Percentiles rank a stretch among this genome's conserved stretches.
phyloP scores from a whole-genome alignment of 2,113 vertebrate species.

The Phasianus colchicus region DNA sequence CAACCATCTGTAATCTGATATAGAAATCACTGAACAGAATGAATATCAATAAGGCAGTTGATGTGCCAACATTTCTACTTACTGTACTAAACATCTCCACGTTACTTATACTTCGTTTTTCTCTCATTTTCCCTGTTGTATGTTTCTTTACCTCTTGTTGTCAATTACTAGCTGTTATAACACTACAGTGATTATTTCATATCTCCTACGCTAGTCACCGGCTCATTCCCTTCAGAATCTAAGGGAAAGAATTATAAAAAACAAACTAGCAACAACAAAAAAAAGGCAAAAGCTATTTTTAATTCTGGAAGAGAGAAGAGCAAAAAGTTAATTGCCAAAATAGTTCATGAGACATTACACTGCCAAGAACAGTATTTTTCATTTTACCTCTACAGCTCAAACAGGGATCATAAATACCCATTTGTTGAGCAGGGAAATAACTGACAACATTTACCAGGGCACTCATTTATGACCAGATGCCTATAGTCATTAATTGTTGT shows the following conservation, averaged over 20 bases:
- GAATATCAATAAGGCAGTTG: neutral
- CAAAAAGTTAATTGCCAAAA: neutral
- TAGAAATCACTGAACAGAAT: neutral
- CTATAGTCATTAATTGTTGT: neutral
- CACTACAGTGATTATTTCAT: neutral
- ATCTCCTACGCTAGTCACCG: neutral
- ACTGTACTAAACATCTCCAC: neutral
- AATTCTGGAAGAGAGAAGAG: neutral
- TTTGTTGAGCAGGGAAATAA: neutral
- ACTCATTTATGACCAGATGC: neutral
- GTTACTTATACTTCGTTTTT: neutral
- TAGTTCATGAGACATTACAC: neutral
- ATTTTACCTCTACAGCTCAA: slow-evolving; percentile 1
- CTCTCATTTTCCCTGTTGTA: neutral
- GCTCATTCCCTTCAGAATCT: neutral
- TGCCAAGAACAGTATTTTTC: neutral
- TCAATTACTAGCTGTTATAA: neutral
- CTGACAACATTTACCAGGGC: neutral
- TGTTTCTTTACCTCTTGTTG: neutral
- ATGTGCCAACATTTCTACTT: slow-evolving; percentile 2
- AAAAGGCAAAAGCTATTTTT: neutral
- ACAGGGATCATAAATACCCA: neutral
- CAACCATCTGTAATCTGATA: neutral
- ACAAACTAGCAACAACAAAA: neutral
- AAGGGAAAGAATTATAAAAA: neutral